phyloP scores from a whole-genome alignment of 2,113 vertebrate genomes.

The Rhinogobius similis region DNA sequence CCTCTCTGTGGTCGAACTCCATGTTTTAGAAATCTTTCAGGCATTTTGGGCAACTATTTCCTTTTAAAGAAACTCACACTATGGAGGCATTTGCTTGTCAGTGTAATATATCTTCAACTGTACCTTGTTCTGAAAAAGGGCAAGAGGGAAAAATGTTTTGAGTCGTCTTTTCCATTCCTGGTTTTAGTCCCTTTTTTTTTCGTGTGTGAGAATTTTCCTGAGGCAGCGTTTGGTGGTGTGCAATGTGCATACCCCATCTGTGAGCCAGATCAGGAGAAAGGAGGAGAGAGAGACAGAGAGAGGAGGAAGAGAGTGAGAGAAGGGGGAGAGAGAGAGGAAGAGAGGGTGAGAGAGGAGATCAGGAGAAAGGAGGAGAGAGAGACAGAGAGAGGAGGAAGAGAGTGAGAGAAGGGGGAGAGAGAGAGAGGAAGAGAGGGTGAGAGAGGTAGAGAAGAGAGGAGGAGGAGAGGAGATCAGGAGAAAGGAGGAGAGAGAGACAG shows the following conservation, averaged over 20 bases:
- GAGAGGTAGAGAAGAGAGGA: too few species aligned
- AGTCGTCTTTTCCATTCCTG: conserved; percentile 72
- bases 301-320: background rate
- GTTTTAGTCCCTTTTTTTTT: conserved; percentile 36
- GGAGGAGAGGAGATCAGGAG: too few species aligned
- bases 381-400: too few species aligned
- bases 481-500: too few species aligned
- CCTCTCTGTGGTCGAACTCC: conserved; percentile 48
- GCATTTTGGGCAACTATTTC: too few species aligned
- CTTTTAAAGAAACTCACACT: conserved; percentile 24
- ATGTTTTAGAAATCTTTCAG: conserved; percentile 54
- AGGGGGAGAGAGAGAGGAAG: background rate
- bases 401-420: too few species aligned
- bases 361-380: too few species aligned
- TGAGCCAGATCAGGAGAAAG: conserved; percentile 51
- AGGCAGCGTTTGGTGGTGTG: conserved; percentile 47
- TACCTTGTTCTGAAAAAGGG: conserved; percentile 26
- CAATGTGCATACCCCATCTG: conserved; percentile 65
- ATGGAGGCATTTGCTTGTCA: background rate
- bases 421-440: too few species aligned
- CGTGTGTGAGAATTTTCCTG: conserved; percentile 69
- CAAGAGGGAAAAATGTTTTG: conserved; percentile 53
- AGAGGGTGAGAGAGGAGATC: background rate
- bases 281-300: background rate
- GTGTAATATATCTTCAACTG: conserved; percentile 24